These are phyloP conservation scores for Alca torda DNA, from an alignment of 2,797 vertebrate genomes.

Conservation along the genomic window DNA sequence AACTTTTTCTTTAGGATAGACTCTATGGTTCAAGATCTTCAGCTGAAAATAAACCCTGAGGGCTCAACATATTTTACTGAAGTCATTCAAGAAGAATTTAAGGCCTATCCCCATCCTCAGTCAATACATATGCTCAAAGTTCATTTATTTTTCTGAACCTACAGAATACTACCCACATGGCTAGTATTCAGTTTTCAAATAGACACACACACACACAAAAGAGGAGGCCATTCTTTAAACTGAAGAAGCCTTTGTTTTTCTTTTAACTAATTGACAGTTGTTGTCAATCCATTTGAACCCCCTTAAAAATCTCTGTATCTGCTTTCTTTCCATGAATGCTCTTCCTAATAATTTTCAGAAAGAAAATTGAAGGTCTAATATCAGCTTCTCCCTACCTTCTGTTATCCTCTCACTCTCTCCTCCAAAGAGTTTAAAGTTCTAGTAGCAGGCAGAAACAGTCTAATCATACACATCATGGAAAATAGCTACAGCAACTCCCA, in stretches of 20 bases:
- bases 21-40: neutral
- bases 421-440: neutral
- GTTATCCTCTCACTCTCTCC: neutral
- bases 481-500: neutral
- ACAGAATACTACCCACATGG: neutral
- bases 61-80: neutral
- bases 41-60: neutral
- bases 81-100: conserved; percentile 17
- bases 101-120: neutral
- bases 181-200: neutral
- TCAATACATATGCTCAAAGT: neutral
- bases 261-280: neutral
- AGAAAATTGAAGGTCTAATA: neutral
- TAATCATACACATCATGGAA: neutral
- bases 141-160: neutral
- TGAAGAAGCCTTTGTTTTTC: neutral
- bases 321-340: neutral
- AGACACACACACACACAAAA: neutral
- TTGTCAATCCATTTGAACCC: neutral
- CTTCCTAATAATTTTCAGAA: neutral
- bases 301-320: neutral
- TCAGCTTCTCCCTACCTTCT: neutral
- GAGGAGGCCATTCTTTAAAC: neutral
- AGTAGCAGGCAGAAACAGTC: conserved; percentile 11
- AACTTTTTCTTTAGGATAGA: neutral